Base-by-base conservation (phyloP, 2,888 invertebrate species). In the Aphodius sticticus region DNA sequence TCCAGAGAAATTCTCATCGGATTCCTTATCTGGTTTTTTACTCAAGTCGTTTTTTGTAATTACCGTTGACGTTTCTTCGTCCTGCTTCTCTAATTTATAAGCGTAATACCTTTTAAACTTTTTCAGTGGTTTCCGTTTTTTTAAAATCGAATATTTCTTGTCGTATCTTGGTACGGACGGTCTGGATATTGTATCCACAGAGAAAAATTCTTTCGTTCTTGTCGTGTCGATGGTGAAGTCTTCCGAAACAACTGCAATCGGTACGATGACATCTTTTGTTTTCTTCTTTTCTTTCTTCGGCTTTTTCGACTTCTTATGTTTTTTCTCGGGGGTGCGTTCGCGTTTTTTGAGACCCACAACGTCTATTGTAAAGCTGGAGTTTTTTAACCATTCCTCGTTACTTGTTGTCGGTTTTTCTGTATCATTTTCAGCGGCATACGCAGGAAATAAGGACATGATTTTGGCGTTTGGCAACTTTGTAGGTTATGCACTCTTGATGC, bases 91-190 rank as follows among this genome's bases (percentile, higher is more conserved):
- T 72, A 82, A 70, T 7, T 84, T 82, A 76, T 86, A 75, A 81
- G 88, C 81, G 85, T 82, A 82, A 82, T 88, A 88, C 84, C 88
- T 81, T 80, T 86, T 88, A 74, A 87, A 84, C 84, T 86, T 87
- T 37, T 85, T 88, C 84, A 81, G 85, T 82, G 71, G 81, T 75
- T 82, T 84, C 84, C 16, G 84, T 38, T 76, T 76, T 14, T 81
- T 85, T 84, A 81, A 79, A 69, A 85, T 80, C 80, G 85, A 84
- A 82, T 85, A 85, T 78, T 83, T 82, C 69, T 86, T 80, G 80
- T 78, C 82, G 84, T 90, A 95, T 88, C 90, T 90, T 0, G 95
- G 93, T 77, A 93, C 91, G 0, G 92, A 91, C 1, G 94, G 93
- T 78, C 92, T 91, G 81, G 93, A 92, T 14, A 95, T 90, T 0